A percentile compares a stretch with the other conserved stretches of the same genome.
These are phyloP conservation scores for Drosophila guanche DNA, from an alignment of 1,140 invertebrate species.

Conservation along the genomic window DNA sequence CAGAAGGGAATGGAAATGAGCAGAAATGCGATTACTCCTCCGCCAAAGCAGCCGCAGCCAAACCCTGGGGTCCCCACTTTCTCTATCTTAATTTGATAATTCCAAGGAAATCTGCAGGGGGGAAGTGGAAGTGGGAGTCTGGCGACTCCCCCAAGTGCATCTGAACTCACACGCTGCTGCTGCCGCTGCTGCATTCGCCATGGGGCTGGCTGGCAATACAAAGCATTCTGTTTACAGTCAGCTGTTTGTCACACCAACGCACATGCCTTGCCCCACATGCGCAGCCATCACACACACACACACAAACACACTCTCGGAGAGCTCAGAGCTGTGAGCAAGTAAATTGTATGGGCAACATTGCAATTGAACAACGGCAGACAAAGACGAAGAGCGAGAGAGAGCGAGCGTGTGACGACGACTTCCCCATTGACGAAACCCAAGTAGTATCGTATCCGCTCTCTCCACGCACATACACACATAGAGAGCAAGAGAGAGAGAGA, in stretches of 20 bases:
- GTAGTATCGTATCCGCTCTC: conserved; percentile 25
- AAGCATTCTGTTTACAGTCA: conserved; percentile 62
- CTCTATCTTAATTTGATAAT: not conserved
- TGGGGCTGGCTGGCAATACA: conserved; percentile 5
- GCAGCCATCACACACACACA: conserved; percentile 17
- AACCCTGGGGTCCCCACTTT: not conserved
- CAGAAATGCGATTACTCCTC: too few species aligned
- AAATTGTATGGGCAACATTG: conserved; percentile 51
- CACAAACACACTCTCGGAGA: conserved; percentile 7
- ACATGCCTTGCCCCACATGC: conserved; percentile 34
- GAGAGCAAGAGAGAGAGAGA: conserved; percentile 11
- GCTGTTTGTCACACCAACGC: conserved; percentile 41
- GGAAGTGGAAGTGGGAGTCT: not conserved
- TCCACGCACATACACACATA: conserved; percentile 16
- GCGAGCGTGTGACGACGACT: not conserved
- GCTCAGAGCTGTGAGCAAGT: conserved; percentile 2
- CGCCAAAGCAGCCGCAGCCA: too few species aligned
- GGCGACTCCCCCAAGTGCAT: conserved; percentile 47
- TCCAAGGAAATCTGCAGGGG: too few species aligned
- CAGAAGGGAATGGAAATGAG: too few species aligned
- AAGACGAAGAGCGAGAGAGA: conserved; percentile 28
- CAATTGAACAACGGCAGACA: conserved; percentile 33
- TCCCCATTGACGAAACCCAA: conserved; percentile 49
- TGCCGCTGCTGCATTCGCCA: conserved; percentile 31
- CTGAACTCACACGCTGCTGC: conserved; percentile 19